Evolutionary conservation across 92 coral and sea anemone species (phyloP), one percentile per base, ranked within the genome.

Genomic region (Ricordea florida): DNA sequence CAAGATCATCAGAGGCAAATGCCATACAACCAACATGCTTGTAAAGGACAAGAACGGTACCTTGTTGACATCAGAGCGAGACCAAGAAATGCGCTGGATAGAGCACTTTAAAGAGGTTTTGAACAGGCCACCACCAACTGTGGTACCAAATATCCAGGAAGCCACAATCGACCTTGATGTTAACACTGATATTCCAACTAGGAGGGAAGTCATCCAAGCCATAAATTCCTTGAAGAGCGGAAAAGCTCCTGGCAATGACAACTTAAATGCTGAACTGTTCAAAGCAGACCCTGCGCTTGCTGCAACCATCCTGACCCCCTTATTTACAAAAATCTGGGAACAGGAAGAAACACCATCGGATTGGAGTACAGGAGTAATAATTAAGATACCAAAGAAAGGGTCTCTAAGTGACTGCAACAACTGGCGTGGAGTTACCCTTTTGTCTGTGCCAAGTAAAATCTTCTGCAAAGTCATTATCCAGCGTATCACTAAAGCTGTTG

Each of bases 1-100:
- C 63, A 53, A 70, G 38, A 3, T 21, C 28, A 41, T 42, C 4
- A 32, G 15, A 31, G 46, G 64, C 4, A 70, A 38, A 49, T 69
- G 31, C 21, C 57, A 35, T 25, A 33, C 59, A 31, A 32, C 41
- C 34, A 29, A 32, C 22, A 21, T 52, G 32, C 62, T 9, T 44
- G 62, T 67, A 14, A 67, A 67, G 43, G 75, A 22, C 37, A 60
- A 69, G 31, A 40, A 69, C 50, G 64, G 77, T 3, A 47, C 50
- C 30, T 15, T 52, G 3, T 25, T 66, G 9, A 30, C 46, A 29
- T 10, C 56, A 10, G 42, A 30, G 65, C 2, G 41, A 10, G 65
- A 57, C 11, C 42, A 57, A 20, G 69, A 38, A 38, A n/a, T 15
- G 20, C 32, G 52, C 51, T 43, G 33, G 69, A 11, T 14, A 18